phyloP scores from a whole-genome alignment of 1,140 invertebrate genomes.

The Trichomalopsis sarcophagae region DNA sequence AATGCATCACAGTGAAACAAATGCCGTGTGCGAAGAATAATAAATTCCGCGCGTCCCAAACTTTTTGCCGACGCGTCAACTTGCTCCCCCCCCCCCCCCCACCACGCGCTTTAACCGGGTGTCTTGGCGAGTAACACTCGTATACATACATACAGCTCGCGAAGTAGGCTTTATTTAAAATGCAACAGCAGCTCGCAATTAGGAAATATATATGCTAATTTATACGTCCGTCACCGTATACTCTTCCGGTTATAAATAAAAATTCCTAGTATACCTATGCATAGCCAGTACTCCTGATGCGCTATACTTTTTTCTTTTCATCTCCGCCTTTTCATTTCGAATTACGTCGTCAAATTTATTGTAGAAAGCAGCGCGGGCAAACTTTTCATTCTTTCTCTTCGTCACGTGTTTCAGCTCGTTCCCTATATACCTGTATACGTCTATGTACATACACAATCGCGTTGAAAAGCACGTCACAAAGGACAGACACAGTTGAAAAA shows the following conservation, averaged over 20 bases:
- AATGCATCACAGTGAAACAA: not conserved
- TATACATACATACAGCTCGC: not conserved
- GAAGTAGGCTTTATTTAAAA: constrained; percentile 13
- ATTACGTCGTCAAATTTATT: not conserved
- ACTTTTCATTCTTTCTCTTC: not conserved
- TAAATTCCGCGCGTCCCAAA: not conserved
- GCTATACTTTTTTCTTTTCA: not conserved
- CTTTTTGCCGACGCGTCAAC: not conserved
- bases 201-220: not conserved
- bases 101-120: not conserved
- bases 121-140: not conserved
- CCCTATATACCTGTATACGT: no score
- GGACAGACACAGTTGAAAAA: no score
- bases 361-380: not conserved
- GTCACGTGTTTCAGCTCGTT: not conserved
- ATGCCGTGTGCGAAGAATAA: not conserved
- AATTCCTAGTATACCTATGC: not conserved
- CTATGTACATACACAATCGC: not conserved
- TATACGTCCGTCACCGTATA: no score
- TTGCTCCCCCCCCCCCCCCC: not conserved
- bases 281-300: not conserved
- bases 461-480: not conserved
- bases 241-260: not conserved
- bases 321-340: not conserved
- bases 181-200: not conserved